Percentiles rank a stretch among this genome's conserved stretches.
phyloP scores from a whole-genome alignment of 1,140 invertebrate genomes.

The Yoshiicerus persimilis region DNA sequence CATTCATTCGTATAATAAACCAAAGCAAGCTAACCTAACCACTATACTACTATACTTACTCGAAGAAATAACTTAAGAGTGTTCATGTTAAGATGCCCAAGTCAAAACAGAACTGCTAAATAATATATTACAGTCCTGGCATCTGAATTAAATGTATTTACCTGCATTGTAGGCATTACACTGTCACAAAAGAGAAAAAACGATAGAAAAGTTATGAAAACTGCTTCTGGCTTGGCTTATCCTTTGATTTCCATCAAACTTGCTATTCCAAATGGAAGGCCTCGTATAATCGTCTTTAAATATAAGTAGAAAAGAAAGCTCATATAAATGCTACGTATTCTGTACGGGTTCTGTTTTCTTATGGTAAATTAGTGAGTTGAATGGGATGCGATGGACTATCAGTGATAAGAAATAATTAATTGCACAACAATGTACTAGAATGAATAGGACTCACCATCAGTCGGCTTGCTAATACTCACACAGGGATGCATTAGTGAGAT shows the following conservation, averaged over 20 bases:
- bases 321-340: not conserved
- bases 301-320: too few species aligned
- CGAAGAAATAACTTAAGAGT: not conserved
- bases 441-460: not conserved
- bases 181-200: not conserved
- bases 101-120: not conserved
- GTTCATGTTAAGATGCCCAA: not conserved
- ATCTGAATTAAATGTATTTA: not conserved
- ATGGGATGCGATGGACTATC: not conserved
- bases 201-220: not conserved
- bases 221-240: not conserved
- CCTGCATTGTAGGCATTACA: not conserved
- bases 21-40: not conserved
- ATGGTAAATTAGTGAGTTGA: constrained; percentile 4
- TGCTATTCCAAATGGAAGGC: too few species aligned
- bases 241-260: not conserved
- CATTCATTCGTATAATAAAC: not conserved
- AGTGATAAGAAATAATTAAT: constrained; percentile 16
- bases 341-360: not conserved
- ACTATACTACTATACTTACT: too few species aligned
- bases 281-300: too few species aligned
- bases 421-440: not conserved
- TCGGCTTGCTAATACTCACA: not conserved
- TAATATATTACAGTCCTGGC: not conserved
- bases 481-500: not conserved